phyloP scores from a whole-genome alignment of 37 sponge, comb jelly and placozoan genomes.

The Dysidea cf. avara region DNA sequence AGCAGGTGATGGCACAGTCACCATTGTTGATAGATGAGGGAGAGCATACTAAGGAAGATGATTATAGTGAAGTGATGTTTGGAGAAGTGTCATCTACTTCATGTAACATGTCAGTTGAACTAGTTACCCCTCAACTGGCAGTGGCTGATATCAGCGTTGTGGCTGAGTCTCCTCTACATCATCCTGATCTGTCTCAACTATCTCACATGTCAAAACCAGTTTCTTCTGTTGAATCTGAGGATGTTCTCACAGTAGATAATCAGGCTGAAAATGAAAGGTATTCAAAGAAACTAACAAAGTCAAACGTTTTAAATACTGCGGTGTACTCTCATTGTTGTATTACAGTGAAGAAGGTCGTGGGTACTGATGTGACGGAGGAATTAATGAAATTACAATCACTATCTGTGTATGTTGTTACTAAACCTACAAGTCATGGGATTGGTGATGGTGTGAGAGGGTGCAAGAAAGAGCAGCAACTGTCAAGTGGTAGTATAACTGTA shows the following conservation, averaged over 20 bases:
- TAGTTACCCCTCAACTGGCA: neutral
- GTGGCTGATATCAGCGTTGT: slow-evolving; percentile 8
- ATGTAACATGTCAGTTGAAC: neutral
- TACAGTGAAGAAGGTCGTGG: too few species aligned
- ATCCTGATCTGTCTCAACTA: neutral
- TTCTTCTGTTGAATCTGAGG: neutral
- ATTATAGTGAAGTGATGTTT: neutral
- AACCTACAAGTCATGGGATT: neutral
- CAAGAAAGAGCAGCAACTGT: neutral
- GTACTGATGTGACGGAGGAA: too few species aligned
- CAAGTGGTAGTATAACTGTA: neutral
- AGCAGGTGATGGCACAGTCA: too few species aligned
- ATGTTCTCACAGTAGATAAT: neutral
- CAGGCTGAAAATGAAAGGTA: too few species aligned
- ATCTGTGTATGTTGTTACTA: neutral
- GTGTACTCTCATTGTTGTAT: too few species aligned
- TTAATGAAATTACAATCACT: neutral
- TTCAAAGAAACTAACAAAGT: neutral
- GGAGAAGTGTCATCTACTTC: neutral
- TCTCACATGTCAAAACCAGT: neutral
- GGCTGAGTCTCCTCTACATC: slow-evolving; percentile 7
- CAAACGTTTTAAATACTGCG: too few species aligned
- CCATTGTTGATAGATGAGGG: slow-evolving; percentile 50
- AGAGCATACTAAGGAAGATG: slow-evolving; percentile 15
- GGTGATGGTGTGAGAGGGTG: too few species aligned